Percentiles rank a stretch among this genome's conserved stretches.
Evolutionary conservation across 2,888 invertebrate genomes (phyloP).

Genomic region (Augochlorella aurata): DNA sequence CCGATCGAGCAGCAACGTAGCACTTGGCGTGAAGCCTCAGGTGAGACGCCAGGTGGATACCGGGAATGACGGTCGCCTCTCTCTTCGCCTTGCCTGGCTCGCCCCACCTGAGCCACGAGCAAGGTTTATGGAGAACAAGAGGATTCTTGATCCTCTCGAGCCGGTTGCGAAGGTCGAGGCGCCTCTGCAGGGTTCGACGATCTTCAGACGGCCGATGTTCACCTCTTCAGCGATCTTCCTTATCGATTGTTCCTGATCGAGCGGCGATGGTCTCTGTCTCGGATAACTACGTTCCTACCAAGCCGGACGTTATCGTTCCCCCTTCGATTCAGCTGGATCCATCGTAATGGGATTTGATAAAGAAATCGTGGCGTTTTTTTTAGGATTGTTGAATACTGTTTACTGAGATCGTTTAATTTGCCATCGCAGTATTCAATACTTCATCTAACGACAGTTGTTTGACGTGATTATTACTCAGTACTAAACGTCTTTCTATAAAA

Average conservation of each 20-base stretch:
- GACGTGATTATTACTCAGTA: neutral
- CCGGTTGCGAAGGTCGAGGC: conserved; percentile 50
- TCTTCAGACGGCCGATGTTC: conserved; percentile 31
- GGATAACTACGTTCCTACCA: neutral
- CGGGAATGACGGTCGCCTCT: conserved; percentile 63
- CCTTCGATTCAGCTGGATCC: neutral
- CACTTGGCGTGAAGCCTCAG: conserved; percentile 67
- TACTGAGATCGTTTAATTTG: neutral
- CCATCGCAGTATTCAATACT: neutral
- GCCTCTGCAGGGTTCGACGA: conserved; percentile 60
- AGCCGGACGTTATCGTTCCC: neutral
- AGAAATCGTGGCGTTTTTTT: neutral
- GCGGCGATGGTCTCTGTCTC: neutral
- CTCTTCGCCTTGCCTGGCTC: conserved; percentile 53
- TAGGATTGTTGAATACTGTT: neutral
- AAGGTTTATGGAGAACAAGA: conserved; percentile 63
- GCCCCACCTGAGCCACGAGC: conserved; percentile 58
- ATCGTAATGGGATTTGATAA: neutral
- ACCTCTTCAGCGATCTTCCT: conserved; percentile 41
- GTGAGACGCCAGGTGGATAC: conserved; percentile 77
- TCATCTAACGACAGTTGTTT: neutral
- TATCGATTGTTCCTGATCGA: conserved; percentile 35
- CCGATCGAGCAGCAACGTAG: conserved; percentile 64
- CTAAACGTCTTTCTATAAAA: neutral
- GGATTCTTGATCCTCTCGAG: conserved; percentile 57